Base-by-base conservation (phyloP, 2,113 vertebrate species). In the Embiotoca jacksoni region DNA sequence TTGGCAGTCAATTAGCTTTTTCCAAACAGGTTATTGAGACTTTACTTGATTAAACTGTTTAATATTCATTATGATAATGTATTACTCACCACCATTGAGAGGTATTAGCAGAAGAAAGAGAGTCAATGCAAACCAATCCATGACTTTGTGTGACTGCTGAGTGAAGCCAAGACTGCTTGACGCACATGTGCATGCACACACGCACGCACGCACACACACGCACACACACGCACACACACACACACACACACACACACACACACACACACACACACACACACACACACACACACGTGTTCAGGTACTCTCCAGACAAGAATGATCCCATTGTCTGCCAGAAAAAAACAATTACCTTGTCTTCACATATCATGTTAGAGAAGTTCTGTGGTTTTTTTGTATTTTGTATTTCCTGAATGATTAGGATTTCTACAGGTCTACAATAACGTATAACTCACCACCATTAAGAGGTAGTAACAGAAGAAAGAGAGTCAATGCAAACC, bases 401-500 rank as follows among this genome's bases (percentile, higher is more conserved):
- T 23, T 23, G 23, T 30, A 55, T 55, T 55, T 55, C 53, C 23
- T 9, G 10, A 11, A 52, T 55, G 23, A 31, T 55, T 32, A 23
- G n/a, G 30, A 15, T 58, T 44, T 53, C 3, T 37, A 3, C 7
- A 6, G 53, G 60, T 11, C 3, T 14, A 10, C 36, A 10, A 14
- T n/a, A 52, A 33, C 71, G 3, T 50, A 83, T 50, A 2, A 90
- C 89, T 88, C 72, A 91, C 89, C 86, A 49, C 65, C 9, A 46
- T 6, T 65, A 5, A 15, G 32, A 15, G n/a, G 3, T 0, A 84
- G 16, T 6, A 66, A 49, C 33, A 91, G n/a, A 33, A 85, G 41
- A 54, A 76, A 41, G 37, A 72, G 0, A 35, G 4, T 58, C 13
- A 80, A 6, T 9, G 7, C 5, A 55, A 62, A 67, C n/a, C 7